Evolutionary conservation across 2,888 invertebrate species (phyloP).

Genomic region (Pecten maximus): DNA sequence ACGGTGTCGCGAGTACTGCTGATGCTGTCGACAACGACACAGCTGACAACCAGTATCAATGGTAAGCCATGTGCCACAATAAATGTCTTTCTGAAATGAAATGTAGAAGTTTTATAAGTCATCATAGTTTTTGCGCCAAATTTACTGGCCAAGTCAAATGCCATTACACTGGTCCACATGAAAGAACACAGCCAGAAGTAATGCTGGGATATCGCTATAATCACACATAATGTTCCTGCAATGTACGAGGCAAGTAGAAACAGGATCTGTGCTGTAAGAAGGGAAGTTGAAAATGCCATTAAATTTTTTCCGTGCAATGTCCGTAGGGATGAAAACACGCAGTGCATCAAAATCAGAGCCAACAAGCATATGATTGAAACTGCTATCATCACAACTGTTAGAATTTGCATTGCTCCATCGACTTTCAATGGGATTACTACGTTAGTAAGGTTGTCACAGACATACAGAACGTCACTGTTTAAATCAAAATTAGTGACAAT

Average conservation of each 20-base stretch:
- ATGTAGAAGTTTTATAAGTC: background rate
- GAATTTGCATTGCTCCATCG: background rate
- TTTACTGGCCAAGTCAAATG: constrained; percentile 40
- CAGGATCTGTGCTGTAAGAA: background rate
- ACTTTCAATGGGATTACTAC: background rate
- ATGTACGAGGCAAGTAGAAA: background rate
- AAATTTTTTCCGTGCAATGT: background rate
- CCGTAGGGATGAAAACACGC: background rate
- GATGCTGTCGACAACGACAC: constrained; percentile 24
- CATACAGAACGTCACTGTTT: background rate
- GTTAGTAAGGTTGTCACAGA: background rate
- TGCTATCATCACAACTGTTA: background rate
- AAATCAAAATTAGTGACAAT: background rate
- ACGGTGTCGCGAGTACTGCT: background rate
- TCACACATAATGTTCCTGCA: constrained; percentile 8
- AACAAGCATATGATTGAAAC: background rate
- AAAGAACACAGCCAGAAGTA: constrained; percentile 41
- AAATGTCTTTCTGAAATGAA: constrained; percentile 6
- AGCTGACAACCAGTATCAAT: constrained; percentile 1
- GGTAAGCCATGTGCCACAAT: constrained; percentile 26
- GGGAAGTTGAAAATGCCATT: background rate
- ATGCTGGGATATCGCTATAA: constrained; percentile 33
- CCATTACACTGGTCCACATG: constrained; percentile 44
- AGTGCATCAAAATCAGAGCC: background rate
- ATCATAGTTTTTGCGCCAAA: constrained; percentile 36